Evolutionary conservation across 2,888 invertebrate species (phyloP), one percentile per base, ranked within the genome.

Genomic region (Seira sanloemensis): DNA sequence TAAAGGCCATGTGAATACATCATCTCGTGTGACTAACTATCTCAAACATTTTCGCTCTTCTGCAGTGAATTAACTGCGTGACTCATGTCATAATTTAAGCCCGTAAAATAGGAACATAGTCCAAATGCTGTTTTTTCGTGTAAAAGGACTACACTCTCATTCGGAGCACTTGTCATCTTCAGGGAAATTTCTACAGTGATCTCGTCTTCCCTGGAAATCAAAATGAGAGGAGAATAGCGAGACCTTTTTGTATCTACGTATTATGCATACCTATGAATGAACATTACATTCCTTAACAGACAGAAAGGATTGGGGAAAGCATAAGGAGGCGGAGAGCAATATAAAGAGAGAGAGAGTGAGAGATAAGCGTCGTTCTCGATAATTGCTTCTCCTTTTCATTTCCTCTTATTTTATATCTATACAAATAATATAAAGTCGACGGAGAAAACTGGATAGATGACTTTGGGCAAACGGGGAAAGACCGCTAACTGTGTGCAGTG

Each of bases 331-430:
- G 37, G 37, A 37, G 37, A 37, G 12, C 5, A 5, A 37, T 37
- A 37, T 37, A 37, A 37, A 37, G 37, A 37, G 37, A 12, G 37
- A n/a, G n/a, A n/a, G n/a, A 54, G 54, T 26, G 25, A 68, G 12
- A 19, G 12, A 25, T 16, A 19, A 2, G 58, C 54, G 37, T 75
- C 75, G 65, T 75, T 65, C 19, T 25, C 21, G 65, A 65, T 75
- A 75, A 75, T 75, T 75, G 75, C 75, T 75, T 65, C 75, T 27
- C 26, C 19, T 73, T 37, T 73, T 73, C 62, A 75, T 75, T 75
- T 75, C 75, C 73, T 58, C 18, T 73, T 18, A 26, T 7, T 25
- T 9, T 5, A n/a, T n/a, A n/a, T n/a, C n/a, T n/a, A 37, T 37
- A 37, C 12, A 37, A 37, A 37, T 37, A 37, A 37, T 37, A n/a